These are phyloP conservation scores for Mylabris sibirica DNA, from an alignment of 2,888 invertebrate species.

Conservation along the genomic window DNA sequence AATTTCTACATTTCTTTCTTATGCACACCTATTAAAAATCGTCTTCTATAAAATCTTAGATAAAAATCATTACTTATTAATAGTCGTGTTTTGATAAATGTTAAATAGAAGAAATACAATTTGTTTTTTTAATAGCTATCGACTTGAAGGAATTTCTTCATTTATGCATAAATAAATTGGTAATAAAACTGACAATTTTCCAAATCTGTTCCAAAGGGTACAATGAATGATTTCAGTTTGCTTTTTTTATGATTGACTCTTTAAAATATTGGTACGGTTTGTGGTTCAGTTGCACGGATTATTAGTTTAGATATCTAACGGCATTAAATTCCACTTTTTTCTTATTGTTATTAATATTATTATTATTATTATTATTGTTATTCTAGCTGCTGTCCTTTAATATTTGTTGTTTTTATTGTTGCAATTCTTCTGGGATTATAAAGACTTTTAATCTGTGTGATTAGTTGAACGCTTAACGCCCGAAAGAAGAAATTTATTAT, in stretches of 20 bases:
- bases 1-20: not conserved
- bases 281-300: not conserved
- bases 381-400: not conserved
- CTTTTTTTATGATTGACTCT: not conserved
- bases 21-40: no score
- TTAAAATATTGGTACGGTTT: not conserved
- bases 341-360: not conserved
- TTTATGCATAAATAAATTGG: no score
- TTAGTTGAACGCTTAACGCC: conserved; percentile 25
- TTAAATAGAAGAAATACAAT: no score
- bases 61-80: no score
- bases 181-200: no score
- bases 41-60: no score
- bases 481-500: conserved; percentile 36
- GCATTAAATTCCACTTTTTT: conserved; percentile 7
- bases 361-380: not conserved
- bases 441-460: not conserved
- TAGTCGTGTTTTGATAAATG: no score
- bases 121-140: no score
- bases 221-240: no score
- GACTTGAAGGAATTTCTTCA: no score
- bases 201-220: no score
- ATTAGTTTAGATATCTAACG: not conserved
- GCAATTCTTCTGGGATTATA: not conserved
- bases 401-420: not conserved